A percentile compares a stretch with the other conserved stretches of the same genome.
Evolutionary conservation across 2,797 vertebrate species (phyloP).

Genomic region (Decapterus maruadsi): DNA sequence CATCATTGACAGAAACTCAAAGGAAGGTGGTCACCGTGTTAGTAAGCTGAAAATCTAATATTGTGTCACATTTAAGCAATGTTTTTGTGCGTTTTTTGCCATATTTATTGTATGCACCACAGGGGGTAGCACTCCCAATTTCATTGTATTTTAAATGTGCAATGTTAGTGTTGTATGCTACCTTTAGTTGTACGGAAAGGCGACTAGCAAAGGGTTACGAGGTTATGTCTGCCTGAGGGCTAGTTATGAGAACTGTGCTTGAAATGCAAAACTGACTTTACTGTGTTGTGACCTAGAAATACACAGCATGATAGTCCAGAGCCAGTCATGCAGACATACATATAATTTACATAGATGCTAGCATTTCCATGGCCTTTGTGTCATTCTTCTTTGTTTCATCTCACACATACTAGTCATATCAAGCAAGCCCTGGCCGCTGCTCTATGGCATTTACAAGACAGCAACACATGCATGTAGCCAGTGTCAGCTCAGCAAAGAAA

Average conservation of each 20-base stretch:
- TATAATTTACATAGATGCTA: constrained; percentile 71
- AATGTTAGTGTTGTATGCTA: no score
- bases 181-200: no score
- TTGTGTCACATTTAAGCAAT: no score
- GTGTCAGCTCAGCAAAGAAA: constrained; percentile 39
- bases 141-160: no score
- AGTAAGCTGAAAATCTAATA: no score
- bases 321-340: constrained; percentile 46
- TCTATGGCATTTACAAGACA: constrained; percentile 62
- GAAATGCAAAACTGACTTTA: constrained; percentile 73
- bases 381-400: constrained; percentile 41
- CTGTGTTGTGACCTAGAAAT: constrained; percentile 60
- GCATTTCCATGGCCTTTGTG: constrained; percentile 31
- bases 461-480: constrained; percentile 29
- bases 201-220: constrained; percentile 10
- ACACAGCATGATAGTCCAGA: constrained; percentile 9
- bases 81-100: no score
- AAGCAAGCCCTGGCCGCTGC: constrained; percentile 38
- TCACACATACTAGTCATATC: constrained; percentile 22
- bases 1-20: background rate
- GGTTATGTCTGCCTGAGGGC: constrained; percentile 7
- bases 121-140: no score
- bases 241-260: constrained; percentile 32
- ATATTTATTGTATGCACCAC: no score
- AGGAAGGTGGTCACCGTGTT: no score